Conservation (phyloP, 2,888 invertebrate species). For the Drosophila setosimentum region DNA sequence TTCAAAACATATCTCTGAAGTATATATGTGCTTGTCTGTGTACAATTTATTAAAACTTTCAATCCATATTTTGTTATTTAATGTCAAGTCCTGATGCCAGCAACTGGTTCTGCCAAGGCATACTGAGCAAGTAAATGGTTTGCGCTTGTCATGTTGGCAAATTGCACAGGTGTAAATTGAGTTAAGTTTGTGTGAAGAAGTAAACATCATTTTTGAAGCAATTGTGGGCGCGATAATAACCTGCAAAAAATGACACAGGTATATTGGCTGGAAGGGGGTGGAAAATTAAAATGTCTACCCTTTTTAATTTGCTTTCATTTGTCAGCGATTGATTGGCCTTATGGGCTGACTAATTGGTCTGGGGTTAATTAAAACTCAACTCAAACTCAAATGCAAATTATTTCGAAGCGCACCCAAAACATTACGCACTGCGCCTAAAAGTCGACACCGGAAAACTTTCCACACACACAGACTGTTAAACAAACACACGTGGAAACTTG, state of each 20-base stretch:
- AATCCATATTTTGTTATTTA: neutral
- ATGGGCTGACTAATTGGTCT: conserved; percentile 57
- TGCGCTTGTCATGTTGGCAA: conserved; percentile 24
- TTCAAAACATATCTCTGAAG: neutral
- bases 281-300: conserved; percentile 15
- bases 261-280: neutral
- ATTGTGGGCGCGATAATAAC: conserved; percentile 7
- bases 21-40: neutral
- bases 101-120: neutral
- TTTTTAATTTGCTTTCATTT: conserved; percentile 43
- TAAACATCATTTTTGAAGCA: conserved; percentile 35
- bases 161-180: conserved; percentile 34
- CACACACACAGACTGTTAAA: conserved; percentile 25
- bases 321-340: conserved; percentile 47
- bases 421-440: conserved; percentile 75
- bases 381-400: conserved; percentile 50
- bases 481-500: conserved; percentile 76
- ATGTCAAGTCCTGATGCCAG: neutral
- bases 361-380: conserved; percentile 65
- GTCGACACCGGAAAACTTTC: conserved; percentile 60
- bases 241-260: neutral
- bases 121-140: conserved; percentile 1
- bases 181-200: conserved; percentile 40
- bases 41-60: neutral
- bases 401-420: conserved; percentile 48